Base-by-base conservation (phyloP, 2,888 invertebrate species). In the Heliconius ismenius region DNA sequence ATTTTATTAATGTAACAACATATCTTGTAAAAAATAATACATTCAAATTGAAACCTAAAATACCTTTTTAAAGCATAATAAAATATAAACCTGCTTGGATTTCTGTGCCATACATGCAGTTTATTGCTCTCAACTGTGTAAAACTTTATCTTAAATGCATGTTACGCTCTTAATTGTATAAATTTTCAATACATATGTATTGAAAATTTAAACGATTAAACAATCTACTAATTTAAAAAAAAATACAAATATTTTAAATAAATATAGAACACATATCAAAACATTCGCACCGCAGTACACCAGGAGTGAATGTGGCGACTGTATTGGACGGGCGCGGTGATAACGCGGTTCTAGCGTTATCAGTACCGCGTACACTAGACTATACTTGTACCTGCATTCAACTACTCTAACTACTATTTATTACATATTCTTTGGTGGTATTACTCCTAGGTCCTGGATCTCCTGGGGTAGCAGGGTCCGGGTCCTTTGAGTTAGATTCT, bases 241-340 rank as follows among this genome's bases (percentile, higher is more conserved):
- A 49, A 49, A 49, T 18, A 49, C 49, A 18, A 7, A 7, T 49
- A 7, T 18, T 49, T 49, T 49, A 0, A 0, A 32, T 32, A 49
- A 49, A 49, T 49, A 49, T 21, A 49, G 18, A 7, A 3, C 18
- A 49, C 7, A 49, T 18, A 89, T 82, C 87, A 89, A 89, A 68
- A 76, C 1, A 0, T 0, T 0, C 78, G n/a, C 7, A 36, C 79
- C 83, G 83, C 60, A 64, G 82, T 89, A 83, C 60, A 83, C 58
- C 81, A 83, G 83, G 83, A 88, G 92, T 92, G 92, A 93, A 92
- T 92, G 93, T 93, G 90, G 91, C 85, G 86, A 90, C 90, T 89
- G 90, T 87, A 87, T 90, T 89, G 91, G 91, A 88, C 90, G 87
- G 90, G 91, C 89, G 90, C 90, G 87, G 89, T 92, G 92, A 92